phyloP scores from a whole-genome alignment of 2,113 vertebrate species.

The Rhombomys opimus region DNA sequence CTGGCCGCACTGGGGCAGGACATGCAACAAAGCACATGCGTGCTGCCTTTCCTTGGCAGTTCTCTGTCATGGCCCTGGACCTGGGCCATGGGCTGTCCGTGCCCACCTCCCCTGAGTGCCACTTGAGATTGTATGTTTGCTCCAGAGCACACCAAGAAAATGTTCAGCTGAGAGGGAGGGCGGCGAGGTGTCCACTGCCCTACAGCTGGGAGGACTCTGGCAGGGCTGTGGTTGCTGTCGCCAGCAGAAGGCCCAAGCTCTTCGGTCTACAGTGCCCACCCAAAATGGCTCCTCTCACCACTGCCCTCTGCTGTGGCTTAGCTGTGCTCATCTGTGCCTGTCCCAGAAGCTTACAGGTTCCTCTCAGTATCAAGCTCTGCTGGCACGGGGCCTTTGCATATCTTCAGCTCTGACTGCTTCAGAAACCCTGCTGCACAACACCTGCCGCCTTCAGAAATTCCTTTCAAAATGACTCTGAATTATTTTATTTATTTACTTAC shows the following conservation, averaged over 20 bases:
- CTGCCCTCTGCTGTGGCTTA: background rate
- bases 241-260: background rate
- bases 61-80: background rate
- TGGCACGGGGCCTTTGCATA: background rate
- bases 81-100: background rate
- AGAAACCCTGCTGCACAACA: background rate
- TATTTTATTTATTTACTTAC: background rate
- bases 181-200: fast-evolving
- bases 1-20: background rate
- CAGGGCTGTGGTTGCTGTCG: background rate
- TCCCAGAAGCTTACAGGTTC: too few species aligned
- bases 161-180: fast-evolving
- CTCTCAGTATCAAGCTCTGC: background rate
- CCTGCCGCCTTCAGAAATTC: background rate
- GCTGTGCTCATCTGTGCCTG: background rate
- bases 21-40: background rate
- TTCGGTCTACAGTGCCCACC: background rate
- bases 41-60: background rate
- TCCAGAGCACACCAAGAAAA: background rate
- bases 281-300: background rate
- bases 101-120: background rate
- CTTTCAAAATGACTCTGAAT: background rate
- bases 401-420: background rate
- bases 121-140: background rate
- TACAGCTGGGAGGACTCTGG: background rate